Conservation (phyloP, 2,888 invertebrate species). For the Arge pagana region DNA sequence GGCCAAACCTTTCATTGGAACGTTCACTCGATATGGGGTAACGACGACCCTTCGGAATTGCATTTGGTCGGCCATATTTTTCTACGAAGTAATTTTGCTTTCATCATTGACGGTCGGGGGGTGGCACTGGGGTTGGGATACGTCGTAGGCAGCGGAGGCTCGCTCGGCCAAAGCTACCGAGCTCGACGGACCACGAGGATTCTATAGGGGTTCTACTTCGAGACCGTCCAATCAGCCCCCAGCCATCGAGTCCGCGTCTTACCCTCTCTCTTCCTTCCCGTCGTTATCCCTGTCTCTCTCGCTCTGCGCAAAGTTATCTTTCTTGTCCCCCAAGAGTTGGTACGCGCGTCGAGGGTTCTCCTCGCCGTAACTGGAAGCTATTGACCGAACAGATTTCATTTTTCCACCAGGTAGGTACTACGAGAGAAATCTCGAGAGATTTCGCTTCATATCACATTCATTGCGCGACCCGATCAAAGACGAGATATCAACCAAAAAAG, state of each 20-base stretch:
- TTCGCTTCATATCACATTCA: no score
- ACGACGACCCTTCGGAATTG: conserved; percentile 45
- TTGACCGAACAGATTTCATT: no score
- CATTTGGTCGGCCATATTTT: conserved; percentile 54
- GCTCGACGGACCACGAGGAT: conserved; percentile 28
- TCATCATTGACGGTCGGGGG: conserved; percentile 39
- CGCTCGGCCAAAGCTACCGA: no score
- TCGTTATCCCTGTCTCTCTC: conserved; percentile 55
- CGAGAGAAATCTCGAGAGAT: no score
- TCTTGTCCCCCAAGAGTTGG: conserved; percentile 54
- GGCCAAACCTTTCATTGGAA: no score
- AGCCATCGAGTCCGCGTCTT: conserved; percentile 44
- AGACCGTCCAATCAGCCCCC: conserved; percentile 57
- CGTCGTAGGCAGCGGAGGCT: no score
- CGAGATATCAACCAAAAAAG: no score
- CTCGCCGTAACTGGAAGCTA: no score
- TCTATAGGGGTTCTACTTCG: no score
- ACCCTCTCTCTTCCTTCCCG: conserved; percentile 52
- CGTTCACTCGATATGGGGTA: no score
- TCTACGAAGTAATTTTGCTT: conserved; percentile 47
- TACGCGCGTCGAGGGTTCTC: not conserved
- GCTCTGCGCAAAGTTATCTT: conserved; percentile 56
- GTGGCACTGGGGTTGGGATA: conserved; percentile 35
- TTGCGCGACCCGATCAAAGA: no score
- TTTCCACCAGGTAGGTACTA: no score